Percentiles rank a stretch among this genome's conserved stretches.
phyloP scores from a whole-genome alignment of 2,797 vertebrate species.

The Eospalax fontanierii region DNA sequence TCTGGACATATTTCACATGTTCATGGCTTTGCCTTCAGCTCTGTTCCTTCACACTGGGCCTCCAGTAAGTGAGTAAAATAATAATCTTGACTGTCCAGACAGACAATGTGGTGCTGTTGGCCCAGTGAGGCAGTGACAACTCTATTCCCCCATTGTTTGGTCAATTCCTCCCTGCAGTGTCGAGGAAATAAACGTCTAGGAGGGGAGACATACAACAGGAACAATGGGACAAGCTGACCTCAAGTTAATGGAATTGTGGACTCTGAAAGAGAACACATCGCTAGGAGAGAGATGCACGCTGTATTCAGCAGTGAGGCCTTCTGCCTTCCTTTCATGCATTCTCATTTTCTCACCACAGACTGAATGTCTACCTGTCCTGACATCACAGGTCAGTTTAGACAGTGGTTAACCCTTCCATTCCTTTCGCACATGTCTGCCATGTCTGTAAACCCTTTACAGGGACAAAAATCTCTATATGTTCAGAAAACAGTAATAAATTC shows the following conservation, averaged over 20 bases:
- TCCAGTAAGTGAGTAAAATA: conserved; percentile 42
- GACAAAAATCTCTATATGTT: not conserved
- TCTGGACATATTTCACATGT: not conserved
- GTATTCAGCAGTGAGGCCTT: not conserved
- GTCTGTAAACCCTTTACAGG: not conserved
- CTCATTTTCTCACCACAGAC: conserved; percentile 50
- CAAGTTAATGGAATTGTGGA: conserved; percentile 62
- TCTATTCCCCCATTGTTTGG: conserved; percentile 42
- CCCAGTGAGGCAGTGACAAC: not conserved
- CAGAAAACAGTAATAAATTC: not conserved
- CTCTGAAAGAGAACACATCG: conserved; percentile 41
- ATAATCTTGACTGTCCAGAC: not conserved
- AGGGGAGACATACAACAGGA: conserved; percentile 18
- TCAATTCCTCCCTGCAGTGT: not conserved
- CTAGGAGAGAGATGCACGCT: not conserved
- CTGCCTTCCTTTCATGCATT: not conserved
- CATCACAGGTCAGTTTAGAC: not conserved
- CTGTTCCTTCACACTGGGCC: not conserved
- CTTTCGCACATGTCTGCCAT: not conserved
- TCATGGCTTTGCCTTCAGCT: not conserved
- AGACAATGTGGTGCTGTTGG: not conserved
- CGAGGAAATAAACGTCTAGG: conserved; percentile 48
- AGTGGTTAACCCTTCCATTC: not conserved
- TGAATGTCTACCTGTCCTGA: not conserved
- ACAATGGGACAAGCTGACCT: conserved; percentile 58